phyloP scores from a whole-genome alignment of 2,113 vertebrate genomes.

The Dendropsophus ebraccatus region DNA sequence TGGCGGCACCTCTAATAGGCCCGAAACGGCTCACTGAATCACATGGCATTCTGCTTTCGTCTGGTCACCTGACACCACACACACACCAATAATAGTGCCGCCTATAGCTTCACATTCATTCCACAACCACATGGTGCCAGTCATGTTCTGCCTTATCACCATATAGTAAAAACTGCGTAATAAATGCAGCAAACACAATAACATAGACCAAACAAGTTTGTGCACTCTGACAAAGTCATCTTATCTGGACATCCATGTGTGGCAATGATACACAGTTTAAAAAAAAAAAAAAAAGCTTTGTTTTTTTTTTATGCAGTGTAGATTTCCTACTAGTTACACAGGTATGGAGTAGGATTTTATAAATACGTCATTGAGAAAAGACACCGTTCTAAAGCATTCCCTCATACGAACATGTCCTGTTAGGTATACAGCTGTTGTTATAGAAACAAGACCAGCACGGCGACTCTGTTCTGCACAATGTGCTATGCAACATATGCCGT shows the following conservation, averaged over 20 bases:
- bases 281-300: neutral
- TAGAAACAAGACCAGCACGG: constrained; percentile 27
- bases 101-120: too few relatives aligned
- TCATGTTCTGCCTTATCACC: too few relatives aligned
- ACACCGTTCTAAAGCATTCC: neutral
- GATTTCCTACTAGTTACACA: neutral
- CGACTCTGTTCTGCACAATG: neutral
- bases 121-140: too few relatives aligned
- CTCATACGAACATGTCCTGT: neutral
- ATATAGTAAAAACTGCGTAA: too few relatives aligned
- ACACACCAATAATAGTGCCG: too few relatives aligned
- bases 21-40: too few relatives aligned
- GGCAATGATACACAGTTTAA: neutral
- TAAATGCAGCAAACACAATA: too few relatives aligned
- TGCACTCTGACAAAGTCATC: neutral
- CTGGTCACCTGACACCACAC: too few relatives aligned
- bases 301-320: neutral
- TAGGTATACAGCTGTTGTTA: constrained; percentile 8
- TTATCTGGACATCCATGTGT: neutral
- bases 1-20: too few relatives aligned
- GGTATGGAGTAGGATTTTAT: neutral
- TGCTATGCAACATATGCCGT: neutral
- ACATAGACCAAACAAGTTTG: neutral
- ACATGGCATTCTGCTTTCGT: too few relatives aligned
- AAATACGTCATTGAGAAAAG: neutral